Evolutionary conservation across 2,888 invertebrate species (phyloP).

Genomic region (Plebejus melissa): DNA sequence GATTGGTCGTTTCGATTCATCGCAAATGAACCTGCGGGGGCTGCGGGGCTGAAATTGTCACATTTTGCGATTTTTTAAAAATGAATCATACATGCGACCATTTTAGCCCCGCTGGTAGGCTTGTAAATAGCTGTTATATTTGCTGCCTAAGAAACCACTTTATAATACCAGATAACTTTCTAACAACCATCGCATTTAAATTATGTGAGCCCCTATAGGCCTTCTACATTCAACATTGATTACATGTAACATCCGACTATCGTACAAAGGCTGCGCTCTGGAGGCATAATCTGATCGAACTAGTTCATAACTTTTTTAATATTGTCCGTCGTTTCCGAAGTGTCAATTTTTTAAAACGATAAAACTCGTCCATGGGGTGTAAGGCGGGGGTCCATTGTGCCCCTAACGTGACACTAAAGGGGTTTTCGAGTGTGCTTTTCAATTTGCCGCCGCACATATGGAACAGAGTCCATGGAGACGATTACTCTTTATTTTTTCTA

Average conservation of each 20-base stretch:
- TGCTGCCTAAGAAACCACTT: too few species aligned
- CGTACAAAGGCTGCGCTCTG: neutral
- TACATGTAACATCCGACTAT: neutral
- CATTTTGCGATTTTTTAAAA: too few species aligned
- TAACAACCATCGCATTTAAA: neutral
- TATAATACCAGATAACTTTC: too few species aligned
- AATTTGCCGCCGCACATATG: constrained; percentile 60
- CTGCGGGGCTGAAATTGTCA: too few species aligned
- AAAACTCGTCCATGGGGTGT: constrained; percentile 45
- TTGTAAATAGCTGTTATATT: too few species aligned
- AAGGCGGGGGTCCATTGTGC: constrained; percentile 54
- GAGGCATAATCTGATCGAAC: constrained; percentile 17
- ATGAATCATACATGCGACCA: too few species aligned
- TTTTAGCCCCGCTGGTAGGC: too few species aligned
- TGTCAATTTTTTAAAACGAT: constrained; percentile 46
- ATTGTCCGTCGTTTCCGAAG: constrained; percentile 45
- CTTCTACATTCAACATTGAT: constrained; percentile 24
- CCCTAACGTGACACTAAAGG: constrained; percentile 70
- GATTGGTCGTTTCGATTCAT: too few species aligned
- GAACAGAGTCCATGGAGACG: constrained; percentile 43
- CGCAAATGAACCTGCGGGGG: too few species aligned
- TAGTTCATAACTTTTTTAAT: constrained; percentile 34
- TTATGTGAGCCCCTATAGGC: constrained; percentile 28
- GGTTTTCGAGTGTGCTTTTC: constrained; percentile 76
- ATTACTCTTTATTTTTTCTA: neutral